Percentiles rank a stretch among this genome's conserved stretches.
Conservation (phyloP, 1,140 invertebrate genomes). For the Bradysia coprophila region DNA sequence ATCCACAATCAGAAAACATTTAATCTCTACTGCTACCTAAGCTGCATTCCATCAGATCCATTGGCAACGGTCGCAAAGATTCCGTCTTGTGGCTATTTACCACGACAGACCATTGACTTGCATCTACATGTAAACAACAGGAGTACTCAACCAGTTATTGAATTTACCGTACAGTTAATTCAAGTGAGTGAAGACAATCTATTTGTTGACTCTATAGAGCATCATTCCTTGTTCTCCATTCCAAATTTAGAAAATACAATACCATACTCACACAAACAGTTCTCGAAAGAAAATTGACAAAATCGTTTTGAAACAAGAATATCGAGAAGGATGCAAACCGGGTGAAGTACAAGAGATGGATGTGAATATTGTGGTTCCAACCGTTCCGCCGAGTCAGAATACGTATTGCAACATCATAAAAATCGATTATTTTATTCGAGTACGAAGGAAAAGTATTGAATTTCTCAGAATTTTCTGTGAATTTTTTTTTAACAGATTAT, state of each 20-base stretch:
- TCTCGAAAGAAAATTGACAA: background rate
- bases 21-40: background rate
- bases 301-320: background rate
- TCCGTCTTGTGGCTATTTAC: background rate
- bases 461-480: background rate
- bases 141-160: background rate
- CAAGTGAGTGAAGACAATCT: background rate
- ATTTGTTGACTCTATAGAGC: background rate
- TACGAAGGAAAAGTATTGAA: too few relatives aligned
- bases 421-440: background rate
- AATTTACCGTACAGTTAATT: background rate
- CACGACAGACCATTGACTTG: background rate
- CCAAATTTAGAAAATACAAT: background rate
- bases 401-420: background rate
- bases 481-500: background rate
- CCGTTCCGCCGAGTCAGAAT: background rate
- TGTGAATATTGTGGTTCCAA: background rate
- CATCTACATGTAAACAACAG: background rate
- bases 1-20: background rate
- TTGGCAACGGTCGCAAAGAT: background rate
- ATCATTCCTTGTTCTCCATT: background rate
- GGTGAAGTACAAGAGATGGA: background rate
- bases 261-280: background rate
- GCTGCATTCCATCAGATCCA: conserved; percentile 3
- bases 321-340: background rate